Evolutionary conservation across 2,113 vertebrate genomes (phyloP), one percentile per base, ranked within the genome.

Genomic region (Hyaena hyaena): DNA sequence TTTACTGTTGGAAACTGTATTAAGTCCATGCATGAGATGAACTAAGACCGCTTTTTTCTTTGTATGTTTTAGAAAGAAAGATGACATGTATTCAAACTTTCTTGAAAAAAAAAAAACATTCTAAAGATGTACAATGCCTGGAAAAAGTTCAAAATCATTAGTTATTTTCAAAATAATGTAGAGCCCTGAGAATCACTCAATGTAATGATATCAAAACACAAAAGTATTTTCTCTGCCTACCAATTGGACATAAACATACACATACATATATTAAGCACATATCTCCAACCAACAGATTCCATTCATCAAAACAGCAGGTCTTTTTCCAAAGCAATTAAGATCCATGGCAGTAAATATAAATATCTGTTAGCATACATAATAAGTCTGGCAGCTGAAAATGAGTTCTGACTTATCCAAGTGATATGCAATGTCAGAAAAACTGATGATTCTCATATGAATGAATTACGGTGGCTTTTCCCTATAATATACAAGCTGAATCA

Each of bases 351-450:
- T 85, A 87, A 39, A 88, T 92, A 61, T 92, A 88, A 95, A 77
- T 93, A 94, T 93, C 69, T 96, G 79, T 95, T 96, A 98, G 63
- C 28, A 68, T 50, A 89, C 28, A 53, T 50, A 89, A 95, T 98
- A 65, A 50, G 43, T 81, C 76, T 98, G 95, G 55, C 90, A 88
- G 90, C 61, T 96, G 45, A 93, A 96, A 90, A 88, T 83, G 31
- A 88, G 8, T 94, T 91, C 96, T 96, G 84, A 98, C 97, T 97
- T 98, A 97, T 96, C 92, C 92, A 63, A 97, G 69, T 93, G 95
- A 97, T 98, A 82, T 96, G 74, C 83, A 77, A 88, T 94, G 73
- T 98, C 93, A 97, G 68, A 96, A 98, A 98, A 98, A 93, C 63
- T 96, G 86, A 96, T 10, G 0, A 98, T 87, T 94, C 80, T 88